These are phyloP conservation scores for Varroa destructor DNA, from an alignment of 1,140 invertebrate genomes.

Conservation along the genomic window DNA sequence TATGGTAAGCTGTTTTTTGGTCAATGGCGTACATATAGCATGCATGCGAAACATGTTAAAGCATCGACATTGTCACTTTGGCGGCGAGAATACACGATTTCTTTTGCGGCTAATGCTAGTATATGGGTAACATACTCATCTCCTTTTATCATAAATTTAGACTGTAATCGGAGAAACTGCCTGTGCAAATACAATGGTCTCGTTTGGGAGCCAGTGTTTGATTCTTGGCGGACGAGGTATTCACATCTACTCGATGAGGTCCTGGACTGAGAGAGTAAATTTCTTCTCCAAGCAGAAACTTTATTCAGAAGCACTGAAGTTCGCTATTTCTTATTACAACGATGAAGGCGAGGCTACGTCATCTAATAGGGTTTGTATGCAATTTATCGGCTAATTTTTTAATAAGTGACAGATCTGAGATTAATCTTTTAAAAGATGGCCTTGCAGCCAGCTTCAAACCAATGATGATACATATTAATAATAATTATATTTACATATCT, in stretches of 20 bases:
- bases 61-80: too few species aligned
- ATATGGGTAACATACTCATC: too few species aligned
- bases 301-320: slow-evolving; percentile 19
- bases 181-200: slow-evolving; percentile 76
- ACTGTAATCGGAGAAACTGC: slow-evolving; percentile 68
- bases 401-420: neutral
- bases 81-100: too few species aligned
- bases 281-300: slow-evolving; percentile 51
- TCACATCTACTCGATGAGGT: slow-evolving; percentile 61
- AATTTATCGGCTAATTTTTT: neutral
- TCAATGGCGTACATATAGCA: too few species aligned
- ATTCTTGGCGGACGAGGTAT: slow-evolving; percentile 29
- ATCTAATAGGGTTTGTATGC: slow-evolving; percentile 9
- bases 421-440: neutral
- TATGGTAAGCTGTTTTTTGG: slow-evolving; percentile 43
- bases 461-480: too few species aligned
- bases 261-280: slow-evolving; percentile 63
- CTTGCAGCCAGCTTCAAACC: neutral
- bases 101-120: too few species aligned
- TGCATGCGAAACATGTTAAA: too few species aligned
- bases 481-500: too few species aligned
- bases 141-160: slow-evolving; percentile 40
- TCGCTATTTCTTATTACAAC: slow-evolving; percentile 24
- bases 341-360: slow-evolving; percentile 8
- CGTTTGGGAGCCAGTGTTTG: slow-evolving; percentile 43